These are phyloP conservation scores for Sandelia bainsii DNA, from an alignment of 2,797 vertebrate genomes.

Conservation along the genomic window DNA sequence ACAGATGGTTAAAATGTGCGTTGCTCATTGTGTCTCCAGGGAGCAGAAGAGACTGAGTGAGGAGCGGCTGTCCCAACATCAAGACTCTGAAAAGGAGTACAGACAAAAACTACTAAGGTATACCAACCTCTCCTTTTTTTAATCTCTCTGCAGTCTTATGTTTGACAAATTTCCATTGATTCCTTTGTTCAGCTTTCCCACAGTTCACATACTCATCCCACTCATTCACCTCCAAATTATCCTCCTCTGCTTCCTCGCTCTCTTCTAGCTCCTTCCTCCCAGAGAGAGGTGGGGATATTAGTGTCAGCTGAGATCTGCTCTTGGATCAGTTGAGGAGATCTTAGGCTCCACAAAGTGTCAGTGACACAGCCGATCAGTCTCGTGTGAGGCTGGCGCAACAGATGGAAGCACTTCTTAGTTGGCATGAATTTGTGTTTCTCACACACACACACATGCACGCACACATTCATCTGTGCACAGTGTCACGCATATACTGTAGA, in stretches of 20 bases:
- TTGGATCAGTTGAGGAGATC: slow-evolving; percentile 68
- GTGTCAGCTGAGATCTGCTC: slow-evolving; percentile 63
- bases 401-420: slow-evolving; percentile 80
- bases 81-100: slow-evolving; percentile 37
- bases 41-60: slow-evolving; percentile 58
- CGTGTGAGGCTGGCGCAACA: slow-evolving; percentile 71
- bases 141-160: slow-evolving; percentile 3
- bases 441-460: slow-evolving; percentile 30
- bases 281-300: slow-evolving; percentile 57
- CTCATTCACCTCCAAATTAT: slow-evolving; percentile 38
- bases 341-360: slow-evolving; percentile 70
- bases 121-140: slow-evolving; percentile 9
- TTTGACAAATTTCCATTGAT: slow-evolving; percentile 19
- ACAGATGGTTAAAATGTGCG: slow-evolving; percentile 17
- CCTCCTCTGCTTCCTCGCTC: slow-evolving; percentile 35
- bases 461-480: slow-evolving; percentile 35
- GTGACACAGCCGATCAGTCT: slow-evolving; percentile 70
- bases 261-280: slow-evolving; percentile 38
- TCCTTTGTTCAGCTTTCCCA: slow-evolving; percentile 36
- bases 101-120: slow-evolving; percentile 61
- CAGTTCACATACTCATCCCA: slow-evolving; percentile 31
- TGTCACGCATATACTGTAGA: slow-evolving; percentile 35
- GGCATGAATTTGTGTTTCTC: slow-evolving; percentile 68
- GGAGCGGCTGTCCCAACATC: slow-evolving; percentile 58
- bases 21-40: slow-evolving; percentile 57